Base-by-base conservation (phyloP, 2,113 vertebrate genomes). In the Mesoclemmys tuberculata region DNA sequence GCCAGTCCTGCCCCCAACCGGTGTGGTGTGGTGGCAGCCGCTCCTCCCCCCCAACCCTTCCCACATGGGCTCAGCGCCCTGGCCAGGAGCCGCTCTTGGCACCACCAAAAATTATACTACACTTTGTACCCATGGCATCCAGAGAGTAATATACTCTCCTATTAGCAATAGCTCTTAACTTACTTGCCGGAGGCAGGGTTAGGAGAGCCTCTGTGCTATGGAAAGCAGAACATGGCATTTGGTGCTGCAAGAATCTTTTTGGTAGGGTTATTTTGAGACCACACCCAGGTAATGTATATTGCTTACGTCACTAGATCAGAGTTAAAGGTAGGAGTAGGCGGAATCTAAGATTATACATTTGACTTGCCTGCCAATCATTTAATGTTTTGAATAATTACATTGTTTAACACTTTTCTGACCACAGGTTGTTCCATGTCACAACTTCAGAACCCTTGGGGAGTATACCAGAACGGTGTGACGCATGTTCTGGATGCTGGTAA, bases 361-460 rank as follows among this genome's bases (percentile, higher is more conserved):
- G 74, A 46, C 74, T 48, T n/a, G 79, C 5, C n/a, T 77, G 54
- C 4, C 19, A 0, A 1, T 6, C 35, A 41, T 35, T 35, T 1
- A 0, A 5, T 2, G 56, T 10, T 44, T 5, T 2, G 52, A 81
- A 68, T 14, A 2, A 18, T 4, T 68, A 75, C 41, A 16, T 46
- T 77, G 41, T 46, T 24, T 46, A 68, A 54, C 74, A 10, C 38
- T 54, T 80, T 49, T n/a, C n/a, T 68, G 13, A 80, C 56, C 41
- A 48, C 84, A 97, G 97, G 94, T 88, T 61, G 84, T 82, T 90
- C 92, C 89, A 97, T 97, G 97, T 93, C 97, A 21, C 85, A 84
- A 52, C 91, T 93, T 35, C 96, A 80, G 87, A 80, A 71, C 81
- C 58, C 92, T 61, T 97, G 97, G 97, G 87, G 91, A 2, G 12